phyloP scores from a whole-genome alignment of 2,888 invertebrate species.

The Spisula subtruncata region DNA sequence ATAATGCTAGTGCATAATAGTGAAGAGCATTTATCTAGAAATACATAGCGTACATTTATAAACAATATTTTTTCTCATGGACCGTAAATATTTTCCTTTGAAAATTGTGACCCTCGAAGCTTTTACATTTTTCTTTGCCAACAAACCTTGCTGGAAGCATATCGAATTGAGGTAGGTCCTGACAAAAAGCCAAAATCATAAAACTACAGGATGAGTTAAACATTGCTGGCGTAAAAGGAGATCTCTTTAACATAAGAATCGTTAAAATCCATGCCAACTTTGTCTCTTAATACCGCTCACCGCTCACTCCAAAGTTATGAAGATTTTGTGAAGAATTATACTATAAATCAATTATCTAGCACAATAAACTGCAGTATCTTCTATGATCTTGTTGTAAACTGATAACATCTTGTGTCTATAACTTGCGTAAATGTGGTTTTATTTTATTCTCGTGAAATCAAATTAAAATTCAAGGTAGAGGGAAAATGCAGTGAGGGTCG shows the following conservation, averaged over 20 bases:
- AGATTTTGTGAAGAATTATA: not conserved
- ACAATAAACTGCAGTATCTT: not conserved
- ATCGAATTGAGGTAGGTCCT: constrained; percentile 30
- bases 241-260: constrained; percentile 24
- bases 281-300: not conserved
- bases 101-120: constrained; percentile 25
- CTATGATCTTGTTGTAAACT: not conserved
- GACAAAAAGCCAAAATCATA: constrained; percentile 33
- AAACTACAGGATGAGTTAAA: constrained; percentile 29
- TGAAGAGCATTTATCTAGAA: not conserved
- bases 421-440: not conserved
- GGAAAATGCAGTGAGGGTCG: not conserved
- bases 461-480: not conserved
- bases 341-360: constrained; percentile 13
- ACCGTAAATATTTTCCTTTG: constrained; percentile 3
- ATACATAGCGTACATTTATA: not conserved
- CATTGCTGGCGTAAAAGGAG: constrained; percentile 24
- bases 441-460: not conserved
- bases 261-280: constrained; percentile 39
- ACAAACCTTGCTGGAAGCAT: not conserved
- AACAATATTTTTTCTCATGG: constrained; percentile 16
- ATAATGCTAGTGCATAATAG: not conserved
- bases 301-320: not conserved
- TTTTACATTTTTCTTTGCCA: constrained; percentile 1
- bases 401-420: not conserved